phyloP scores from a whole-genome alignment of 2,113 vertebrate species.

The Arizona elegans region DNA sequence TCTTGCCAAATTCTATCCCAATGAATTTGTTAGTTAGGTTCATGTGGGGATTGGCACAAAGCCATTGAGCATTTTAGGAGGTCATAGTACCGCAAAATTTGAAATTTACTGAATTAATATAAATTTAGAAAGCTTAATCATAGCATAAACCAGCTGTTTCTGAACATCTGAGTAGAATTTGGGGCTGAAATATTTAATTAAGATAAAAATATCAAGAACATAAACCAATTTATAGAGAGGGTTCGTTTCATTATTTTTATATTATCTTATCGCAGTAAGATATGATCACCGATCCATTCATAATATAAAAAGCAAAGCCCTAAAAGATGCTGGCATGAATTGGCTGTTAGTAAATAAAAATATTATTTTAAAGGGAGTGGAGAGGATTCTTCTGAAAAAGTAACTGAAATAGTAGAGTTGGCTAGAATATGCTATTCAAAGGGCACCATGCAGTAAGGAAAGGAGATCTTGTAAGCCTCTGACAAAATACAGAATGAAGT shows the following conservation, averaged over 20 bases:
- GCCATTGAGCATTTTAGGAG: neutral
- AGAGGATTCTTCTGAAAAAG: neutral
- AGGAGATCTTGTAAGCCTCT: slow-evolving; percentile 16
- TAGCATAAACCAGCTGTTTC: neutral
- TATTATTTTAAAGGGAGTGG: neutral
- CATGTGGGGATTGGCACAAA: neutral
- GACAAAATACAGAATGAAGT: slow-evolving; percentile 17
- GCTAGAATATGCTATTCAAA: slow-evolving; percentile 22
- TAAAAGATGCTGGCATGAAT: neutral
- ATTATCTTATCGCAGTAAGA: neutral
- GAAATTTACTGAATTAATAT: neutral
- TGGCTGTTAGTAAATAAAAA: neutral
- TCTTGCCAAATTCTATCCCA: neutral
- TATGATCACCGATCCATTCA: neutral
- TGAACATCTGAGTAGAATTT: neutral
- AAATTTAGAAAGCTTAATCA: neutral
- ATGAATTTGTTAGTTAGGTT: neutral
- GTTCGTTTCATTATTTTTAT: neutral
- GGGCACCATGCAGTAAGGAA: slow-evolving; percentile 5
- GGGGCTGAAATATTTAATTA: neutral
- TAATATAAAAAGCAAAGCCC: neutral
- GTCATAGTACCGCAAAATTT: neutral
- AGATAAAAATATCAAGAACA: neutral
- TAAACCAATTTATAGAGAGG: neutral
- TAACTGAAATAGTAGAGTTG: slow-evolving; percentile 12